Conservation (phyloP, 2,888 invertebrate species). For the Myathropa florea region DNA sequence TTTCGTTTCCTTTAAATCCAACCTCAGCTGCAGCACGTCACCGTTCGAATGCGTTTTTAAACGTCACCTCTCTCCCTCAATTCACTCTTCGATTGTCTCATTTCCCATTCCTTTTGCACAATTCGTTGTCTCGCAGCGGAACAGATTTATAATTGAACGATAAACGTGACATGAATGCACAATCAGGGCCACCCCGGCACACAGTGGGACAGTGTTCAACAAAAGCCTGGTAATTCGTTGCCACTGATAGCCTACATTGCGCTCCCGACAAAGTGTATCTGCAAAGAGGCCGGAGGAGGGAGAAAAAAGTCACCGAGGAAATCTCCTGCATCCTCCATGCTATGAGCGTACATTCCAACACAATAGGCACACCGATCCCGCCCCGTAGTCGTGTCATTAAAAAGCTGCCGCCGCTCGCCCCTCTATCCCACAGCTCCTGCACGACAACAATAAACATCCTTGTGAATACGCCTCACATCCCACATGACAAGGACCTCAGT, state of each 20-base stretch:
- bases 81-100: constrained; percentile 21
- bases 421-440: not conserved
- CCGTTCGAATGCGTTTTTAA: constrained; percentile 18
- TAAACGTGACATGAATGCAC: constrained; percentile 53
- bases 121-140: constrained; percentile 27
- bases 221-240: constrained; percentile 12
- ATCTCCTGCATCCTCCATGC: constrained; percentile 18
- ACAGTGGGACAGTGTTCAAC: constrained; percentile 30
- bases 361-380: not conserved
- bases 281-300: not conserved
- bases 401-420: not conserved
- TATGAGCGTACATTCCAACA: not conserved
- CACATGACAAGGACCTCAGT: not conserved
- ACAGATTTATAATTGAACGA: constrained; percentile 61
- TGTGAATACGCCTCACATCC: not conserved
- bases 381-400: not conserved
- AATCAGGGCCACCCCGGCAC: constrained; percentile 18
- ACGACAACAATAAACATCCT: constrained; percentile 8
- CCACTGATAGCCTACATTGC: constrained; percentile 13
- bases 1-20: not conserved
- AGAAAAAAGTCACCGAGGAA: not conserved
- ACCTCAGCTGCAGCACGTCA: not conserved
- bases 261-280: not conserved
- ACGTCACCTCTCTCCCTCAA: not conserved
- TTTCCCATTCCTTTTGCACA: constrained; percentile 22